Percentiles rank a stretch among this genome's conserved stretches.
Evolutionary conservation across 2,113 vertebrate species (phyloP).

Genomic region (Onychostoma macrolepis): DNA sequence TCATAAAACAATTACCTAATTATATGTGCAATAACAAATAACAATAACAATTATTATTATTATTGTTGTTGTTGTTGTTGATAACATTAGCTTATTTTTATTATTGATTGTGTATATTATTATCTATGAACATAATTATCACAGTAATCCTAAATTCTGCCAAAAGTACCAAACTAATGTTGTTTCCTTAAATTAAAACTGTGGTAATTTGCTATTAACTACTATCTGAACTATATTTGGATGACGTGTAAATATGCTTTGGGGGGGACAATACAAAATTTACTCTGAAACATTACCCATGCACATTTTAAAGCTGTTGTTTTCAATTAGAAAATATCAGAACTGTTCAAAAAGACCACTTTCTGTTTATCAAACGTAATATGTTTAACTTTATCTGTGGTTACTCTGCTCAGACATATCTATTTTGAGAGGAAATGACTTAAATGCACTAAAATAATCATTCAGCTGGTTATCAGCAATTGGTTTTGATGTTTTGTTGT

Average conservation of each 20-base stretch:
- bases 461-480: not conserved
- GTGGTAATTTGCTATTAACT: not conserved
- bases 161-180: not conserved
- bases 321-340: not conserved
- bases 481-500: not conserved
- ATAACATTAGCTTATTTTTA: not conserved
- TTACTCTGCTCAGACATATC: not conserved
- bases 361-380: not conserved
- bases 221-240: not conserved
- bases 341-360: not conserved
- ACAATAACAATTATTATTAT: too few species aligned
- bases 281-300: not conserved
- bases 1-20: too few species aligned
- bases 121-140: not conserved
- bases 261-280: not conserved
- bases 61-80: not conserved
- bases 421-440: not conserved
- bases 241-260: not conserved
- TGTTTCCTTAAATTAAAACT: not conserved
- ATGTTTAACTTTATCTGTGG: not conserved
- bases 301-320: not conserved
- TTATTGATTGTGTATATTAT: not conserved
- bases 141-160: not conserved
- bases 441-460: not conserved
- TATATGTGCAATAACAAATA: too few species aligned